Evolutionary conservation across 2,888 invertebrate genomes (phyloP).

Genomic region (Morpho achilles): DNA sequence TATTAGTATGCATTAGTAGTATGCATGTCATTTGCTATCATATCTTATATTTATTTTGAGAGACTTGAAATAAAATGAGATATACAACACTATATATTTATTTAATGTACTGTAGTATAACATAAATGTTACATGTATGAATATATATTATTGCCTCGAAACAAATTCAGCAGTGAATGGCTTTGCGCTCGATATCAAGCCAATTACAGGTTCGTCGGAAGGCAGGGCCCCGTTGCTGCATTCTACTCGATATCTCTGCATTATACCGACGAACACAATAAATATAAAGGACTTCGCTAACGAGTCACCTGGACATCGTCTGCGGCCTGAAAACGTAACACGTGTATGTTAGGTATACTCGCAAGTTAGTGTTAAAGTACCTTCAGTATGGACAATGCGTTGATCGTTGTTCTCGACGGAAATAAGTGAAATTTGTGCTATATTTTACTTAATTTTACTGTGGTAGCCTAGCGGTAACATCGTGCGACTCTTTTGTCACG

Average conservation of each 20-base stretch:
- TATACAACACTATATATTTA: neutral
- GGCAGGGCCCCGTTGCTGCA: conserved; percentile 50
- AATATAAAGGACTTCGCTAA: conserved; percentile 81
- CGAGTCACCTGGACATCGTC: conserved; percentile 82
- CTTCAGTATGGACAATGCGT: too few species aligned
- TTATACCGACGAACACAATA: conserved; percentile 76
- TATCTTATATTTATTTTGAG: too few species aligned
- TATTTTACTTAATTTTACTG: too few species aligned
- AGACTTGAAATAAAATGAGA: too few species aligned
- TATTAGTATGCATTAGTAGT: too few species aligned
- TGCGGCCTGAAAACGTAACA: conserved; percentile 69
- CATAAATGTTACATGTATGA: too few species aligned
- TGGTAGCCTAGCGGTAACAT: too few species aligned
- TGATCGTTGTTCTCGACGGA: too few species aligned
- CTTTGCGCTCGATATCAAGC: conserved; percentile 51
- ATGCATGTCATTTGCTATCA: too few species aligned
- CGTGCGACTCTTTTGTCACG: too few species aligned
- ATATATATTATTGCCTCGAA: conserved; percentile 10
- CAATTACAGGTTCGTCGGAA: conserved; percentile 46
- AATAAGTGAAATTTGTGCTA: too few species aligned
- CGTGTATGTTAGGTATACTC: neutral
- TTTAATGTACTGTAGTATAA: neutral
- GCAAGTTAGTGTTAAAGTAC: too few species aligned
- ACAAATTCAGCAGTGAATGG: conserved; percentile 52
- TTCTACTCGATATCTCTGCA: conserved; percentile 71